Conservation (phyloP, 2,113 vertebrate species). For the Erythrocercus mccallii region DNA sequence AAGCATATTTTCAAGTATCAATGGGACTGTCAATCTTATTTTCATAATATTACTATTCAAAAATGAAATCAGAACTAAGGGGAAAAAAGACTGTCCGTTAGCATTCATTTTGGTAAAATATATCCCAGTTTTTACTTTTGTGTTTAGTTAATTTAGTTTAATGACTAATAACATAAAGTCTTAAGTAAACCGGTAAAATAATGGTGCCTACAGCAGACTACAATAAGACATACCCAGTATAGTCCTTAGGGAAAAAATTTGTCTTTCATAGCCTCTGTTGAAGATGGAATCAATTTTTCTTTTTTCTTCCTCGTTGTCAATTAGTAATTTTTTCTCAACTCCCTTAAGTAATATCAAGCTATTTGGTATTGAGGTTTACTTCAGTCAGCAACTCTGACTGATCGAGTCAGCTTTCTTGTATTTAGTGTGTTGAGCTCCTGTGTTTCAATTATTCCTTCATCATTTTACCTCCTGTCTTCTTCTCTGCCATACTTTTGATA, state of each 20-base stretch:
- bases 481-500: background rate
- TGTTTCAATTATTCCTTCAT: slow-evolving; percentile 37
- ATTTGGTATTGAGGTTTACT: background rate
- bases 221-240: background rate
- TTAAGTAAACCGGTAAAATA: background rate
- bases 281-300: background rate
- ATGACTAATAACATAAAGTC: background rate
- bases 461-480: slow-evolving; percentile 16
- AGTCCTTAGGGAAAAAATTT: background rate
- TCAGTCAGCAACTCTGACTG: background rate
- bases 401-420: background rate
- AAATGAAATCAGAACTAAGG: background rate
- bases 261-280: background rate
- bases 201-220: background rate
- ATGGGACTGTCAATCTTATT: background rate
- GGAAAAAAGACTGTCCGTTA: background rate
- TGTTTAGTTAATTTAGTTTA: background rate
- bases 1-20: background rate
- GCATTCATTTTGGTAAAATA: background rate
- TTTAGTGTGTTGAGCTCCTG: background rate
- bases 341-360: background rate
- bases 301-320: background rate
- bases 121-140: background rate
- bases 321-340: background rate
- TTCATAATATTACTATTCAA: background rate